Percentiles rank a stretch among this genome's conserved stretches.
Evolutionary conservation across 2,113 vertebrate species (phyloP).

Genomic region (Mola mola): DNA sequence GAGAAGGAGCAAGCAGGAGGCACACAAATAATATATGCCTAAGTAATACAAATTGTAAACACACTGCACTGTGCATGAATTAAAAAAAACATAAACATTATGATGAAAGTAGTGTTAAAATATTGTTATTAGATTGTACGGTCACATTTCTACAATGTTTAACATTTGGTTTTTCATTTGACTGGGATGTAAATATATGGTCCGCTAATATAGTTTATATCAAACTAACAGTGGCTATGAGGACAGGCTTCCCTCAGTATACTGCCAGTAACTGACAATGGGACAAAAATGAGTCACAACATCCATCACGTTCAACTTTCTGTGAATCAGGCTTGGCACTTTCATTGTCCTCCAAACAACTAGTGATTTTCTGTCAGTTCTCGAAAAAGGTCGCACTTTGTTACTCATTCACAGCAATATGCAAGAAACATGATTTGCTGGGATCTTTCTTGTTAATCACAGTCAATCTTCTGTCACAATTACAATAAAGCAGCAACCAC

Average conservation of each 20-base stretch:
- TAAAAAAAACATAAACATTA: constrained; percentile 36
- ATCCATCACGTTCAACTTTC: constrained; percentile 35
- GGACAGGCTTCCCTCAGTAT: constrained; percentile 32
- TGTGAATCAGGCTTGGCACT: constrained; percentile 28
- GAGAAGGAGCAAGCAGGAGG: constrained; percentile 46
- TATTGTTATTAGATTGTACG: constrained; percentile 67
- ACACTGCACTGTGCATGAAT: constrained; percentile 23
- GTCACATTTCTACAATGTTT: constrained; percentile 62
- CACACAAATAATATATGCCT: constrained; percentile 46
- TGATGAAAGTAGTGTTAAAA: constrained; percentile 47
- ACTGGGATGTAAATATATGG: constrained; percentile 67
- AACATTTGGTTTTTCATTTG: constrained; percentile 63
- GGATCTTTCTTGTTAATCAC: constrained; percentile 40
- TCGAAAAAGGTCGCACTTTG: constrained; percentile 20
- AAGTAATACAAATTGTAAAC: constrained; percentile 54
- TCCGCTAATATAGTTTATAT: constrained; percentile 55
- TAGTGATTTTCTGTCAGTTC: constrained; percentile 12
- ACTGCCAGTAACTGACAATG: constrained; percentile 20
- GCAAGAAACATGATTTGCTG: constrained; percentile 30
- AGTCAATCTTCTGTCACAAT: constrained; percentile 53
- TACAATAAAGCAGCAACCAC: constrained; percentile 71
- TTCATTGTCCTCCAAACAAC: constrained; percentile 29
- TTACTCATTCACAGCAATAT: constrained; percentile 26
- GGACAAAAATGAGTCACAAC: constrained; percentile 19
- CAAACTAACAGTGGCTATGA: constrained; percentile 42